Base-by-base conservation (phyloP, 92 coral and sea anemone species). In the Parazoanthus atlanticus region DNA sequence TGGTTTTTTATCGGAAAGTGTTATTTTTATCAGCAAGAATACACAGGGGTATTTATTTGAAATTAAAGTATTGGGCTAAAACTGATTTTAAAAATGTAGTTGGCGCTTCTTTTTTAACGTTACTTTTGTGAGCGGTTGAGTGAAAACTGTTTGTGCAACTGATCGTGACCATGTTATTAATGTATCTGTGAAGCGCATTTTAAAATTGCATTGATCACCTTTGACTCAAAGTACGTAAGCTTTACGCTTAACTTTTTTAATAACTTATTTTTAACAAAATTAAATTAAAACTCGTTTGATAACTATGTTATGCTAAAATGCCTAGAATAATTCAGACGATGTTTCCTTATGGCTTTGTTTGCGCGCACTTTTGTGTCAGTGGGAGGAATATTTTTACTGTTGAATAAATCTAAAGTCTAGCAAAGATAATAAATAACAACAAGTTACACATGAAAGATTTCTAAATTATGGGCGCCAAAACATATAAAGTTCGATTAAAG, bases 41-140 rank as follows among this genome's bases (percentile, higher is more conserved):
- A 61, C 28, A 21, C 28, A 61, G 9, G 69, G 28, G n/a, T n/a
- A 25, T 61, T 7, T n/a, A n/a, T 56, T 56, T 16, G 5, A 21
- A 16, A 0, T 21, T 15, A 56, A 2, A 16, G 10, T 61, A 61
- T 61, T 23, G 69, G 16, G 6, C 28, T 61, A 61, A 19, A 23
- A 61, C 8, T 61, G 36, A 75, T n/a, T n/a, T n/a, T 41, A 36
- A 41, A 75, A 32, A 36, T 3, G 30, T 52, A 36, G 31, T 75
- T 75, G 79, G 79, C 79, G 79, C 79, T 31, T 74, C 41, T 33
- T 75, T 75, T 75, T 26, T 38, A 41, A 71, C 23, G 78, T 21
- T 23, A 61, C 69, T 74, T 74, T 34, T 74, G 25, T 74, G 1
- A 73, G 17, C 26, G 79, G 46, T 25, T 74, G 46, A 74, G 26